Conservation (phyloP, 2,888 invertebrate species). For the Syritta pipiens region DNA sequence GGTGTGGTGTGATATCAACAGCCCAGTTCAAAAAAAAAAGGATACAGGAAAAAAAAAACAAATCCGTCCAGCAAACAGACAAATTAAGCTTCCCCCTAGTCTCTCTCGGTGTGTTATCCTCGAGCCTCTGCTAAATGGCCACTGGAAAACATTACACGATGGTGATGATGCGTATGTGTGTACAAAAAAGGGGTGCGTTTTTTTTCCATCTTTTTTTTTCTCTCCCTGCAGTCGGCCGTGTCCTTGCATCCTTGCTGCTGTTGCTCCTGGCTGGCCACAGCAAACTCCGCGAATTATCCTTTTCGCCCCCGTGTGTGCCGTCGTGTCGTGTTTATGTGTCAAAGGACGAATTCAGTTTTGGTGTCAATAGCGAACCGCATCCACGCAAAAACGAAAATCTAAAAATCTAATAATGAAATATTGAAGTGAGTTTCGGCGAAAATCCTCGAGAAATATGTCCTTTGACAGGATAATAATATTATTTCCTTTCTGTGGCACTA, state of each 20-base stretch:
- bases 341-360: conserved; percentile 40
- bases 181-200: conserved; percentile 69
- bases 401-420: conserved; percentile 68
- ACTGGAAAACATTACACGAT: conserved; percentile 55
- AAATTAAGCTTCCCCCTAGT: conserved; percentile 66
- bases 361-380: conserved; percentile 27
- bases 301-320: no score
- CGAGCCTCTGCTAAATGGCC: conserved; percentile 62
- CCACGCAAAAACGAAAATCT: conserved; percentile 30
- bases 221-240: no score
- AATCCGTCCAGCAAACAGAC: conserved; percentile 69
- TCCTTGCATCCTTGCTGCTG: no score
- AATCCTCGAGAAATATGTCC: conserved; percentile 68
- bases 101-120: conserved; percentile 16
- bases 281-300: conserved; percentile 41
- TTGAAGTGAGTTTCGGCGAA: conserved; percentile 59
- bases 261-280: no score
- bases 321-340: conserved; percentile 43
- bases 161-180: conserved; percentile 65
- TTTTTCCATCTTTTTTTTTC: no score
- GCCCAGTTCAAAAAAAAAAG: conserved; percentile 37
- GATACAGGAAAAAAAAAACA: conserved; percentile 21
- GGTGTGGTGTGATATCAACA: not conserved
- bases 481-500: conserved; percentile 64
- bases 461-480: conserved; percentile 69